Conservation (phyloP, 2,113 vertebrate genomes). For the Indri indri region DNA sequence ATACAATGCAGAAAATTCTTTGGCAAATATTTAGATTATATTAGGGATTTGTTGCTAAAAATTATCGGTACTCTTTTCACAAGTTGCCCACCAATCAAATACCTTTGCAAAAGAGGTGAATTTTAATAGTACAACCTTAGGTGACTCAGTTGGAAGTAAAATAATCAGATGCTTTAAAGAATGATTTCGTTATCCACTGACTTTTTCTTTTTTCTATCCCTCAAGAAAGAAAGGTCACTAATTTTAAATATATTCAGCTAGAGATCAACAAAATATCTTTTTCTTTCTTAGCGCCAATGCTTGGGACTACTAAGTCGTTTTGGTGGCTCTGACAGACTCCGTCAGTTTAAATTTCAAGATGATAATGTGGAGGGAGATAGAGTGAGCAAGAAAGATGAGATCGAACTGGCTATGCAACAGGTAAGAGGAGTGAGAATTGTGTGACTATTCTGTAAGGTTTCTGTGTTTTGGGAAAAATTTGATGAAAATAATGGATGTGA, state of each 20-base stretch:
- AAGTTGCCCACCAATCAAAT: background rate
- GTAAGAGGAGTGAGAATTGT: conserved; percentile 75
- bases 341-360: conserved; percentile 93
- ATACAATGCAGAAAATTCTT: background rate
- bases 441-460: background rate
- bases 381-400: conserved; percentile 91
- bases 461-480: background rate
- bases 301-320: conserved; percentile 93
- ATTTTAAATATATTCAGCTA: background rate
- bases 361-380: conserved; percentile 88
- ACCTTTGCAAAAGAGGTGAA: background rate
- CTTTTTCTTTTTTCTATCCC: background rate
- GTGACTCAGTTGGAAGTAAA: background rate
- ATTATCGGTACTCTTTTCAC: background rate
- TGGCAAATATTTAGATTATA: background rate
- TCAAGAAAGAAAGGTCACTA: background rate
- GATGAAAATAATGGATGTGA: background rate
- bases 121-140: background rate
- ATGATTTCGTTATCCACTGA: background rate
- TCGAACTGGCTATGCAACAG: conserved; percentile 96
- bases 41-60: background rate
- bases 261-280: background rate
- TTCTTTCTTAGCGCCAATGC: conserved; percentile 89
- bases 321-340: conserved; percentile 91
- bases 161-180: background rate